Evolutionary conservation across 1,140 invertebrate genomes (phyloP), one percentile per base, ranked within the genome.

Genomic region (Triops cancriformis): DNA sequence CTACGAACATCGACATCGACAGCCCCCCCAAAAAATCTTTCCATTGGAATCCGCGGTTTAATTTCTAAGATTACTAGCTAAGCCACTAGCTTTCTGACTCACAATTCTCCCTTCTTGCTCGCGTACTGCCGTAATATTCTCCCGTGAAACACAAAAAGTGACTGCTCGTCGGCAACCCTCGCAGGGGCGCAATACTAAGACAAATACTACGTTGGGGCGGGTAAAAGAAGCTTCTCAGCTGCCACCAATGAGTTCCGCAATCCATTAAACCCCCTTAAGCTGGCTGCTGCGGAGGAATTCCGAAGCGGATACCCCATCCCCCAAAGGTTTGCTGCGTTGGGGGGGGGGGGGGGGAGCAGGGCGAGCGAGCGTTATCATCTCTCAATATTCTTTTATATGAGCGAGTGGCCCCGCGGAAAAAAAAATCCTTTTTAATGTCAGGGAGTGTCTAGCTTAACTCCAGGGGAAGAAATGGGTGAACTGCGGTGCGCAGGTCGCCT

Each of bases 351-450:
- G 43, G 18, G n/a, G 51, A n/a, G 14, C 9, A 23, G 51, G 51
- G 51, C 51, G 51, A 7, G 23, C 18, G 18, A n/a, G 23, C 14
- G 51, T 64, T 64, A 23, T 18, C 51, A 23, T 23, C 51, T 64
- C 51, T 64, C 51, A 64, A 64, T 64, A 64, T 64, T 64, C 51
- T 18, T 64, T 64, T 64, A 64, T 64, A 64, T 64, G 51, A 64
- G 23, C 14, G 14, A 64, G 18, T n/a, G 23, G 23, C 31, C 31
- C 31, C 31, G 31, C 14, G 51, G 14, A 23, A 64, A 64, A 64
- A 51, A 51, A 64, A 64, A 64, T 1, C 0, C 51, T 64, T 64
- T 64, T 12, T 64, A 64, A 64, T 64, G 51, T 64, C 18, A 23
- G 23, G 51, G 51, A 64, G 51, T 18, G 51, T 64, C 51, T 64